phyloP scores from a whole-genome alignment of 2,797 vertebrate species.

The Champsocephalus esox region DNA sequence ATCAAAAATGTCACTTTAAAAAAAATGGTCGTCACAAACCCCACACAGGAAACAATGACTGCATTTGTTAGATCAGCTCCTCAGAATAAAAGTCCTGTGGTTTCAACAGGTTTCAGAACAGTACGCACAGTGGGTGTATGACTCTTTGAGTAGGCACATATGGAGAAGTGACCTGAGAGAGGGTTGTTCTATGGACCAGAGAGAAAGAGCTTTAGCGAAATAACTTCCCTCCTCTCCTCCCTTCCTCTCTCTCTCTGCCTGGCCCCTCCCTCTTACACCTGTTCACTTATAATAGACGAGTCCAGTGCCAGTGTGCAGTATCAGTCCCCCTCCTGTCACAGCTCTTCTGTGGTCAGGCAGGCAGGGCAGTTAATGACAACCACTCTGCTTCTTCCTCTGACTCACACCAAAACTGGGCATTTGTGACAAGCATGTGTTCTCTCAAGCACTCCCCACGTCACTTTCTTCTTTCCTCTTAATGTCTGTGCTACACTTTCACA shows the following conservation, averaged over 20 bases:
- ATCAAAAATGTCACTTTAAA: slow-evolving; percentile 27
- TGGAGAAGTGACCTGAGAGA: slow-evolving; percentile 27
- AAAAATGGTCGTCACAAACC: slow-evolving; percentile 47
- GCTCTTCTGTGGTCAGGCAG: slow-evolving; percentile 21
- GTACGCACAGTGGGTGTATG: neutral
- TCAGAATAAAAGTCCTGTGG: slow-evolving; percentile 41
- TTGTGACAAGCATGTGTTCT: slow-evolving; percentile 42
- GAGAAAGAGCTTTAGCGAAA: slow-evolving; percentile 44
- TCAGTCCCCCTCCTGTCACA: slow-evolving; percentile 23
- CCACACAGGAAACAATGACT: slow-evolving; percentile 63
- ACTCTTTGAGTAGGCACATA: slow-evolving; percentile 21
- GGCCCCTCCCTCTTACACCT: slow-evolving; percentile 67
- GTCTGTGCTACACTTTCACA: neutral
- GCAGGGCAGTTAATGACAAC: slow-evolving; percentile 45
- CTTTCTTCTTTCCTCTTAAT: slow-evolving; percentile 32
- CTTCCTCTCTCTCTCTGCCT: slow-evolving; percentile 62
- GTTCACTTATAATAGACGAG: slow-evolving; percentile 42
- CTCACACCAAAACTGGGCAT: slow-evolving; percentile 32
- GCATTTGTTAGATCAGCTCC: slow-evolving; percentile 55
- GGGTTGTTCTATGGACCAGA: slow-evolving; percentile 20
- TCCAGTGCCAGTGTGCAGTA: neutral
- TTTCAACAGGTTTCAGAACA: slow-evolving; percentile 43
- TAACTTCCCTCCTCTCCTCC: slow-evolving; percentile 65
- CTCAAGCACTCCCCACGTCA: neutral
- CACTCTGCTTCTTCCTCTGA: slow-evolving; percentile 58